Base-by-base conservation (phyloP, 1,140 invertebrate species). In the Whitmania pigra region DNA sequence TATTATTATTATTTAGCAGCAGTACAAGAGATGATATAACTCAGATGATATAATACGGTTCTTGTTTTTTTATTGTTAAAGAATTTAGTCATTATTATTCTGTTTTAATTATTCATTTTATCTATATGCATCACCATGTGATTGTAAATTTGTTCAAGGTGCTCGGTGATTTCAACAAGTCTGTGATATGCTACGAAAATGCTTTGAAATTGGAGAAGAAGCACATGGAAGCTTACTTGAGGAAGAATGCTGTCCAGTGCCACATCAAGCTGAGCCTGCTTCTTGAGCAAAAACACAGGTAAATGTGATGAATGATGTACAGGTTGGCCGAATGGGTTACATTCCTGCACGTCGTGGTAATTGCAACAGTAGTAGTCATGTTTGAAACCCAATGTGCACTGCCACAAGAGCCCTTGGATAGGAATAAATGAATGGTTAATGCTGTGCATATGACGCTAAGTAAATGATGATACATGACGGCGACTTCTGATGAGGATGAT, bases 181-280 rank as follows among this genome's bases (percentile, higher is more conserved):
- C 85, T 67, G 79, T 84, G 18, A 80, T 84, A 53, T 85, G 88
- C 81, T 90, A 88, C 82, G 87, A 90, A 76, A 88, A 87, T 79
- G 87, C 86, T 71, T 78, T 90, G 49, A 86, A 86, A 77, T 79
- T 90, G 67, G 83, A 87, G 75, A 86, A 87, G 13, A 83, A 84
- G 70, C 84, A 83, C 76, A 80, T 84, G 72, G 80, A 84, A 76
- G 85, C 86, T 54, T 86, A 86, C 4, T 81, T 84, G 74, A 84
- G 87, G 72, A 88, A 86, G 80, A 84, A 88, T 84, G 87, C 86
- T 27, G 85, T 89, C 53, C 76, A 87, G 15, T 91, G 90, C 82
- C 87, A 88, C 77, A 83, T 84, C 71, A 88, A 88, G 77, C 78
- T 90, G 40, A 86, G 88, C 77, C 83, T 83, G 73, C 87, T 86